phyloP scores from a whole-genome alignment of 2,888 invertebrate species.

The Zele albiditarsus region DNA sequence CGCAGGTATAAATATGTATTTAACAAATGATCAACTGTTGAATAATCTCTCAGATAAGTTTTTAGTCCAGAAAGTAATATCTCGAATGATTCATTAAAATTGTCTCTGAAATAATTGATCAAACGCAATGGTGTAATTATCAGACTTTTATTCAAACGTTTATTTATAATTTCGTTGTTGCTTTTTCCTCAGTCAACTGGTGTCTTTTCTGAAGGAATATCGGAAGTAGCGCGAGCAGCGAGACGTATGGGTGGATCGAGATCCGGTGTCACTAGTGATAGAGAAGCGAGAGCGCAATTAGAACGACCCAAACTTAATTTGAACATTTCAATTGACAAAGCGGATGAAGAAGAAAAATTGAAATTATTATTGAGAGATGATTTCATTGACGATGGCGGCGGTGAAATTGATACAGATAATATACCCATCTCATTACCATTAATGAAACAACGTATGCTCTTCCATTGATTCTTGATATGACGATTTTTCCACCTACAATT shows the following conservation, averaged over 20 bases:
- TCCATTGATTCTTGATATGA: conserved; percentile 1
- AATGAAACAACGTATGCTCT: conserved; percentile 54
- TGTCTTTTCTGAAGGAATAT: conserved; percentile 68
- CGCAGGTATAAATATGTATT: conserved; percentile 61
- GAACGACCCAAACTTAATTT: conserved; percentile 65
- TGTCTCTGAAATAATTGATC: no score
- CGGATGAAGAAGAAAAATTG: conserved; percentile 66
- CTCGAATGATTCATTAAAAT: no score
- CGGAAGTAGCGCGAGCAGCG: conserved; percentile 47
- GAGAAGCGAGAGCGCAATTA: conserved; percentile 49
- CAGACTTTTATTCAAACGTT: neutral
- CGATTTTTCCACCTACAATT: neutral
- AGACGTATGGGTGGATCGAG: conserved; percentile 50
- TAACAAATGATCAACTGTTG: no score
- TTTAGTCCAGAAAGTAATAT: no score
- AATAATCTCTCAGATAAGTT: no score
- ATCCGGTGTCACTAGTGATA: conserved; percentile 44
- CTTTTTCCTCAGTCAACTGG: conserved; percentile 62
- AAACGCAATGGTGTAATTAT: neutral
- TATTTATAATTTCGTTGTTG: neutral
- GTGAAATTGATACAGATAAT: conserved; percentile 57
- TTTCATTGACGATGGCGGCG: conserved; percentile 65
- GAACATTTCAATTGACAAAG: conserved; percentile 63
- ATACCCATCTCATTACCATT: conserved; percentile 66
- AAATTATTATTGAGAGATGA: conserved; percentile 68